Base-by-base conservation (phyloP, 1,140 invertebrate genomes). In the Maniola jurtina region DNA sequence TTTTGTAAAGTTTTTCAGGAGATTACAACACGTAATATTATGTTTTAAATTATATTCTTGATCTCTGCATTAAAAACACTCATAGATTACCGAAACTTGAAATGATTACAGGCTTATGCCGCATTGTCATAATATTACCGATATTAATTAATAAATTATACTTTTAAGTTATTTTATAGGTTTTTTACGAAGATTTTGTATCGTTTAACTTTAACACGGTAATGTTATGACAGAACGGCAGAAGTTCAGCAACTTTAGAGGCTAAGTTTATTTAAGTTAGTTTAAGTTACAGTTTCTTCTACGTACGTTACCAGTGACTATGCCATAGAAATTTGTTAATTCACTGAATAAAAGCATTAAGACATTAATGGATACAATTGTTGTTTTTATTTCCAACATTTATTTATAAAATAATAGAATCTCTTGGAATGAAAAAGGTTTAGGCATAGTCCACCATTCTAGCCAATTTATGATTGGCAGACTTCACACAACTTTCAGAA, bases 301-400 rank as follows among this genome's bases (percentile, higher is more conserved):
- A 83, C 72, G 76, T 81, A 77, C 69, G 88, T 90, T 89, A 90
- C 86, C 88, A 89, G 84, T 89, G 81, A 84, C 79, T 88, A 90
- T 89, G 88, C 88, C 88, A 90, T 90, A 90, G 88, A 90, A 57
- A 71, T 79, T 82, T 89, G 80, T 86, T 88, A 79, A 76, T 82
- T 84, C 81, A 84, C 83, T 78, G 76, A 89, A 86, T 89, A 88
- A 88, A 25, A 89, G 69, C 57, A 73, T 75, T 79, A 77, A 69
- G 70, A 68, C 52, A 64, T 70, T 68, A 71, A 71, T 67, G 61
- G 64, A 72, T 56, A 55, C 57, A 25, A 70, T 65, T 67, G n/a
- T 52, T 70, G 56, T 70, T 67, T 45, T 67, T 58, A 64, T 69
- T 57, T 55, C 9, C 16, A 6, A 50, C 15, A 47, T 50, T 25